Evolutionary conservation across 2,888 invertebrate species (phyloP).

Genomic region (Ophion ventricosus): DNA sequence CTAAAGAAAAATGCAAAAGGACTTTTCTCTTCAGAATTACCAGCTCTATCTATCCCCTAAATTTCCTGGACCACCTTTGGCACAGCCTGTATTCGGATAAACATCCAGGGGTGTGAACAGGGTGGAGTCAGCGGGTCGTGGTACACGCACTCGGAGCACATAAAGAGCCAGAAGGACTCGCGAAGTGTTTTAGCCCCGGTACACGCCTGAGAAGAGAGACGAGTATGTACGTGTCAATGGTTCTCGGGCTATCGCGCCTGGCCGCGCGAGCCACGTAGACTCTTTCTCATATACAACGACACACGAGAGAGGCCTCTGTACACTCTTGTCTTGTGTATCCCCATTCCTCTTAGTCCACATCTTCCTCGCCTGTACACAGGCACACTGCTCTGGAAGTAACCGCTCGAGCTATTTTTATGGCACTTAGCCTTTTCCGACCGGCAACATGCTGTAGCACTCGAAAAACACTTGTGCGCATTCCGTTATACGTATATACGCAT

Average conservation of each 20-base stretch:
- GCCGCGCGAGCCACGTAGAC: constrained; percentile 49
- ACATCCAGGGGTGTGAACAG: constrained; percentile 34
- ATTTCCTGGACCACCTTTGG: not conserved
- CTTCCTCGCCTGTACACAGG: constrained; percentile 24
- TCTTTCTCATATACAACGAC: constrained; percentile 30
- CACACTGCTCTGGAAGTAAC: constrained; percentile 64
- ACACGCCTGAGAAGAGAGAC: constrained; percentile 62
- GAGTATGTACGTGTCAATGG: constrained; percentile 73
- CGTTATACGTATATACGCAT: constrained; percentile 78
- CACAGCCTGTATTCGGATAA: constrained; percentile 6
- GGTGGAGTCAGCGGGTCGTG: constrained; percentile 41
- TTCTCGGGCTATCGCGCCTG: constrained; percentile 70
- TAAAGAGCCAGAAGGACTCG: constrained; percentile 56
- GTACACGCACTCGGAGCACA: constrained; percentile 28
- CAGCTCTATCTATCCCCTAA: not conserved
- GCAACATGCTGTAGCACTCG: constrained; percentile 82
- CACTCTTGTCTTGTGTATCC: constrained; percentile 29
- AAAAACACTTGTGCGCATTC: constrained; percentile 83
- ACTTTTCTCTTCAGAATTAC: not conserved
- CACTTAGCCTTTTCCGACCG: constrained; percentile 78
- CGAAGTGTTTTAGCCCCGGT: constrained; percentile 48
- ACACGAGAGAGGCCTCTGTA: constrained; percentile 47
- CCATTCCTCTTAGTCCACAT: not conserved
- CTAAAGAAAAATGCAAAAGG: not conserved
- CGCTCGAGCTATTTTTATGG: constrained; percentile 71